Conservation (phyloP, 2,113 vertebrate genomes). For the Mastomys natalensis region DNA sequence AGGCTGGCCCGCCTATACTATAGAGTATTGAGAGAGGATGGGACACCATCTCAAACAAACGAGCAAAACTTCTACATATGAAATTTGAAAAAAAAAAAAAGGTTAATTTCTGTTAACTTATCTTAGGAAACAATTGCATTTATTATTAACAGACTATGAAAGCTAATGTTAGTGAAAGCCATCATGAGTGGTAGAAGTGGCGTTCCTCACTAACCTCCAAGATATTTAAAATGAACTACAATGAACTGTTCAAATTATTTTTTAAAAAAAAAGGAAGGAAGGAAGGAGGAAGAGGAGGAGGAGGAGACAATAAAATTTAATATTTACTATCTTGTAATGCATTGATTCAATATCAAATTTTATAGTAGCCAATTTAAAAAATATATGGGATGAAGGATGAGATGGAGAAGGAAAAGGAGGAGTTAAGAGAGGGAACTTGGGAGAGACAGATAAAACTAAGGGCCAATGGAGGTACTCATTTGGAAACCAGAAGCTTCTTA, state of each 20-base stretch:
- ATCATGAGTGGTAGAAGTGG: background rate
- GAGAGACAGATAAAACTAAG: background rate
- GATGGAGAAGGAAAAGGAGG: background rate
- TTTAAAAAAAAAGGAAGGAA: background rate
- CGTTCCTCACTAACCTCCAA: background rate
- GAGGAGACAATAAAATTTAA: background rate
- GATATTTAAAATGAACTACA: background rate
- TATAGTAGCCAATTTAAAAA: background rate
- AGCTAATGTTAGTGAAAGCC: background rate
- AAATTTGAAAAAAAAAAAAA: background rate
- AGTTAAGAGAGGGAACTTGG: background rate
- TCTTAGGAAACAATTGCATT: background rate
- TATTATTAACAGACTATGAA: background rate
- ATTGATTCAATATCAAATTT: background rate
- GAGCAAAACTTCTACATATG: background rate
- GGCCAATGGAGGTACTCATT: background rate
- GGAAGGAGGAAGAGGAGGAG: background rate
- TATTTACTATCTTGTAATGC: conserved; percentile 8
- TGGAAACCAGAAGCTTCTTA: background rate
- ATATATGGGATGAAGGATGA: background rate
- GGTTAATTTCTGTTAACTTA: background rate
- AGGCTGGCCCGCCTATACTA: background rate
- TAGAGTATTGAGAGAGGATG: background rate
- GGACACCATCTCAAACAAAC: background rate
- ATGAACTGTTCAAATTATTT: background rate